Conservation (phyloP, 2,113 vertebrate genomes). For the Xerus inauris region DNA sequence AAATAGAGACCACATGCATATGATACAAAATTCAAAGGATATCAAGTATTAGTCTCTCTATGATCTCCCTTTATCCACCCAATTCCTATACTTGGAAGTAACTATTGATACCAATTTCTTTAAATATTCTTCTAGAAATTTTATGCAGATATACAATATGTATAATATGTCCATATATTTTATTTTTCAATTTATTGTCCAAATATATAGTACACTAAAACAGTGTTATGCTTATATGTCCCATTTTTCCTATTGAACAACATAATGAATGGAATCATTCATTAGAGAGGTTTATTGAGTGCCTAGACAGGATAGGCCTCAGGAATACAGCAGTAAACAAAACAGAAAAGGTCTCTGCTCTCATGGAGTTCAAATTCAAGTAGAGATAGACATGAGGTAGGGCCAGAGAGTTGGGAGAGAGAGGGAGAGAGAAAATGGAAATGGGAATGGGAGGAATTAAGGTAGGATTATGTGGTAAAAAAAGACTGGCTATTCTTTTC, state of each 20-base stretch:
- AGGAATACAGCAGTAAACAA: background rate
- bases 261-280: background rate
- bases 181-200: background rate
- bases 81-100: too few species aligned
- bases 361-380: background rate
- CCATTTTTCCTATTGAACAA: background rate
- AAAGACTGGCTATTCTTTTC: background rate
- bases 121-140: background rate
- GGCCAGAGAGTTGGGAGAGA: background rate
- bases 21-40: background rate
- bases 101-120: background rate
- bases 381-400: background rate
- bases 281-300: background rate
- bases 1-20: background rate
- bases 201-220: background rate
- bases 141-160: background rate
- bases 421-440: background rate
- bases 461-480: background rate
- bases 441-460: background rate
- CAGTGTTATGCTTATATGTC: background rate
- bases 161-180: background rate
- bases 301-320: background rate
- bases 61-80: background rate
- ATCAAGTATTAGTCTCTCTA: background rate
- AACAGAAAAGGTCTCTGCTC: background rate